A percentile compares a stretch with the other conserved stretches of the same genome.
Evolutionary conservation across 64 coral and sea anemone genomes (phyloP).

Genomic region (Dendrophyllia cribrosa): DNA sequence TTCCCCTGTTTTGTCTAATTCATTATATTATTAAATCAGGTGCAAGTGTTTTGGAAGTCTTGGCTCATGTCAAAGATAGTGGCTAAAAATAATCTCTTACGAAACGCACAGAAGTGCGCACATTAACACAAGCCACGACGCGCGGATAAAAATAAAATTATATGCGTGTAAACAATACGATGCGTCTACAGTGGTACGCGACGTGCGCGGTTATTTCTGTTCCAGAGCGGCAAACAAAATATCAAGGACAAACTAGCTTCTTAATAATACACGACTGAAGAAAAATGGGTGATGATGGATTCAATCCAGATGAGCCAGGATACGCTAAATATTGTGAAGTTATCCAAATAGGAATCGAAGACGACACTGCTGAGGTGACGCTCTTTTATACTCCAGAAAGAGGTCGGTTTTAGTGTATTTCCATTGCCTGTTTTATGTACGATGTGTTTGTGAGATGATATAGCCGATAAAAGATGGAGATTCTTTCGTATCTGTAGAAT

Average conservation of each 20-base stretch:
- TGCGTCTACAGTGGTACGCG: neutral
- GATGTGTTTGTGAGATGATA: too few relatives aligned
- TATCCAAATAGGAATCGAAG: constrained; percentile 33
- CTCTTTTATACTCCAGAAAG: constrained; percentile 38
- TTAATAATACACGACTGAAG: neutral
- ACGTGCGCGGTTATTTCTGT: neutral
- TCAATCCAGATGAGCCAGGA: neutral
- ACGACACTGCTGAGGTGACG: constrained; percentile 25
- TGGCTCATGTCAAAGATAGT: neutral
- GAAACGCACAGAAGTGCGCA: neutral
- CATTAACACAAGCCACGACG: neutral
- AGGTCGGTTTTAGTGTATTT: neutral
- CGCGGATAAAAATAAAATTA: neutral
- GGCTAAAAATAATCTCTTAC: constrained; percentile 9
- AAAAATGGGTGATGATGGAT: constrained; percentile 15
- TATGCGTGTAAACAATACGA: neutral
- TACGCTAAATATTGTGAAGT: constrained; percentile 35
- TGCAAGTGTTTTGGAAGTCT: neutral
- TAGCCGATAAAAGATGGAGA: neutral
- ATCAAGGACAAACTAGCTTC: neutral
- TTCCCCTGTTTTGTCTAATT: neutral
- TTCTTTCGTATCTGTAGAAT: constrained; percentile 7
- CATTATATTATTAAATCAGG: neutral
- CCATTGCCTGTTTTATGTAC: neutral
- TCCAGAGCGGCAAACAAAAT: neutral